These are phyloP conservation scores for Linnaemya tessellans DNA, from an alignment of 2,888 invertebrate species.

Conservation along the genomic window DNA sequence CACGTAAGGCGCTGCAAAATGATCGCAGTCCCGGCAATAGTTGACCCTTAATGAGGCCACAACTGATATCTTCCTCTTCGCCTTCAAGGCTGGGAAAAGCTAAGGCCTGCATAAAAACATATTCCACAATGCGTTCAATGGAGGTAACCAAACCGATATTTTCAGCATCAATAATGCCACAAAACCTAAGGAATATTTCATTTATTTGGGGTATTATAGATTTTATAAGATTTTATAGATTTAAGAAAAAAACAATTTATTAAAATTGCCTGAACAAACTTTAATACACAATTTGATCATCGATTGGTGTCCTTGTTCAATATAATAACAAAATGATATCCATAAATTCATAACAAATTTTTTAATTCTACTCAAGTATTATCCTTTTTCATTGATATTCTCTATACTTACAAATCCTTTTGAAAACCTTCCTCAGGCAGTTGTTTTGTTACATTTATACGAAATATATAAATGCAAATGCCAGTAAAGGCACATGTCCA, in stretches of 20 bases:
- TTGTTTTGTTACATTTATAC: slow-evolving; percentile 92
- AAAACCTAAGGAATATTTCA: slow-evolving; percentile 84
- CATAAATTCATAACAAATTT: not conserved
- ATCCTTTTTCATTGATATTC: not conserved
- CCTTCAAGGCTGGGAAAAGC: slow-evolving; percentile 91
- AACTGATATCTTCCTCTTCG: slow-evolving; percentile 91
- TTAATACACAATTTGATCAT: not conserved
- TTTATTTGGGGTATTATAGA: not conserved
- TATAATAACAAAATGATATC: too few species aligned
- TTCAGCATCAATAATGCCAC: slow-evolving; percentile 91
- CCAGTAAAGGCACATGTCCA: slow-evolving; percentile 92
- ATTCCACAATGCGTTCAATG: slow-evolving; percentile 93
- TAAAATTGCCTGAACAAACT: too few species aligned
- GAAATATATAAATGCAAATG: slow-evolving; percentile 92
- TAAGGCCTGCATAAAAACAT: slow-evolving; percentile 95
- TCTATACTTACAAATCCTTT: slow-evolving; percentile 87
- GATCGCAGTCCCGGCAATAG: slow-evolving; percentile 92
- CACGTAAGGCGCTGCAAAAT: slow-evolving; percentile 93
- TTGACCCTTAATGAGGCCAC: slow-evolving; percentile 92
- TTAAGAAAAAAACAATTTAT: not conserved
- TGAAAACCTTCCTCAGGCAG: slow-evolving; percentile 96
- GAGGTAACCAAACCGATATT: slow-evolving; percentile 93
- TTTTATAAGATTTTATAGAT: not conserved
- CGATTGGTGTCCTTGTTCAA: not conserved
- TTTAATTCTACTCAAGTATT: not conserved